Percentiles rank a stretch among this genome's conserved stretches.
Conservation (phyloP, 2,113 vertebrate species). For the Mormyrus iriodes region DNA sequence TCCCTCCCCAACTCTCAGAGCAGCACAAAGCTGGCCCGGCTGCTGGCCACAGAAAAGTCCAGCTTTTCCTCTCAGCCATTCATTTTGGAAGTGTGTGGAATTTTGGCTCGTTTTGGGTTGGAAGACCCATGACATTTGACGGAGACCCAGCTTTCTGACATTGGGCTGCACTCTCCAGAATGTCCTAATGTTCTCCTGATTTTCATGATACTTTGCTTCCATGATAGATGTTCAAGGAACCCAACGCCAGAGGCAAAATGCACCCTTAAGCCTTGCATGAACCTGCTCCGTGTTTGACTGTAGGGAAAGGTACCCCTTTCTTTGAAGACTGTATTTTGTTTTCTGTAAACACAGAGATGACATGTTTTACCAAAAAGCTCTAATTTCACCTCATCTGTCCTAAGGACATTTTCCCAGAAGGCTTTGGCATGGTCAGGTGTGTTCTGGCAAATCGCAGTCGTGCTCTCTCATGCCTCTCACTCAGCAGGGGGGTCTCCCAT, state of each 20-base stretch:
- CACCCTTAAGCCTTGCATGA: neutral
- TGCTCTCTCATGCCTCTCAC: neutral
- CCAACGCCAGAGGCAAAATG: neutral
- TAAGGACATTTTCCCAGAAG: neutral
- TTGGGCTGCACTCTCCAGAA: neutral
- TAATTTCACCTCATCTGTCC: neutral
- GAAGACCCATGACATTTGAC: too few relatives aligned
- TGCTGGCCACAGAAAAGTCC: neutral
- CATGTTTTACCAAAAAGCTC: neutral
- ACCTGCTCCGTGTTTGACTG: neutral
- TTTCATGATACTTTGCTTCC: neutral
- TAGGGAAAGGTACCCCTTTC: neutral
- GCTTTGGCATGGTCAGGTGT: neutral
- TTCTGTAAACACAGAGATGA: neutral
- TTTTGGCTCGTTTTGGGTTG: neutral
- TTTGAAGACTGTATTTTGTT: constrained; percentile 7
- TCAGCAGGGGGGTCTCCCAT: neutral
- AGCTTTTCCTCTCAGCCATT: neutral
- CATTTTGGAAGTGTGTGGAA: neutral
- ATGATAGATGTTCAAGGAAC: neutral
- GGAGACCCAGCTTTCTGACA: neutral
- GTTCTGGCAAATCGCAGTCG: neutral
- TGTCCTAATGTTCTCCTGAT: neutral
- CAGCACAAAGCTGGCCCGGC: neutral
- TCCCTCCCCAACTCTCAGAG: neutral